Evolutionary conservation across 2,888 invertebrate genomes (phyloP).

Genomic region (Drosophila nr. medialis): DNA sequence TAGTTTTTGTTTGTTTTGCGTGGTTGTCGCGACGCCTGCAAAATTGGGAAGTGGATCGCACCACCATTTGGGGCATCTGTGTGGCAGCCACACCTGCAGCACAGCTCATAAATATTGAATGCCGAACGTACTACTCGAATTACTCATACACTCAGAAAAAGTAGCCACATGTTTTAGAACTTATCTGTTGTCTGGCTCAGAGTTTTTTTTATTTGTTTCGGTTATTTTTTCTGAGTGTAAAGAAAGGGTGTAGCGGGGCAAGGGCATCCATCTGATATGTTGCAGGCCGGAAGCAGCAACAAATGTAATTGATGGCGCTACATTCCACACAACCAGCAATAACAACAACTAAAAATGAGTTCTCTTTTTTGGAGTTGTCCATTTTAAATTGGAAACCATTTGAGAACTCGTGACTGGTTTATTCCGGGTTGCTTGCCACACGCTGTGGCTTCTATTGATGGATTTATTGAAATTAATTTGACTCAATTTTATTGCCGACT

Average conservation of each 20-base stretch:
- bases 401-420: slow-evolving; percentile 25
- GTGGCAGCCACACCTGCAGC: slow-evolving; percentile 53
- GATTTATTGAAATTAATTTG: slow-evolving; percentile 76
- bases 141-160: slow-evolving; percentile 11
- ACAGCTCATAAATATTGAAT: slow-evolving; percentile 65
- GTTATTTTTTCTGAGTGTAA: background rate
- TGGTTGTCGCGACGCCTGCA: slow-evolving; percentile 35
- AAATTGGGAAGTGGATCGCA: slow-evolving; percentile 45
- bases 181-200: background rate
- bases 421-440: slow-evolving; percentile 30
- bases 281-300: slow-evolving; percentile 62
- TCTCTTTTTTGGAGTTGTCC: slow-evolving; percentile 27
- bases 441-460: slow-evolving; percentile 59
- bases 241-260: slow-evolving; percentile 46
- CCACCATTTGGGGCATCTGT: slow-evolving; percentile 9
- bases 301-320: slow-evolving; percentile 71
- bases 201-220: background rate
- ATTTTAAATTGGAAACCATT: slow-evolving; percentile 37
- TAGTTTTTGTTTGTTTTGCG: slow-evolving; percentile 17
- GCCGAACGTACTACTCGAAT: slow-evolving; percentile 38
- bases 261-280: slow-evolving; percentile 16
- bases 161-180: background rate
- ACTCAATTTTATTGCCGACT: slow-evolving; percentile 50
- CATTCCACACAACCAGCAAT: slow-evolving; percentile 41
- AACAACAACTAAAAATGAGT: slow-evolving; percentile 17